phyloP scores from a whole-genome alignment of 2,797 vertebrate species.

The Acanthopagrus latus region DNA sequence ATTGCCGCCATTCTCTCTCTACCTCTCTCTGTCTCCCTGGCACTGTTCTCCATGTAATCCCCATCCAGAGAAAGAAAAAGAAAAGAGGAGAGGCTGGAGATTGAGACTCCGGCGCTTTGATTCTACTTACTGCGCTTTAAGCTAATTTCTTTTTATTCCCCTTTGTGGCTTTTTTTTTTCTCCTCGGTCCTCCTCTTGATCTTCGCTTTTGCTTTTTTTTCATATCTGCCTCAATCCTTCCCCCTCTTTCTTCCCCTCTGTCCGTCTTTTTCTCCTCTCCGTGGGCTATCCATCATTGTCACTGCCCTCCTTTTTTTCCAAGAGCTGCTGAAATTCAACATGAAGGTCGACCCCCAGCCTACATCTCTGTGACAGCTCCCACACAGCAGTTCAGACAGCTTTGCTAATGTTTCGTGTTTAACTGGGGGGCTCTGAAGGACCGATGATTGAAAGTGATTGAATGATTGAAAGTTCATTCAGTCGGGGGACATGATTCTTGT shows the following conservation, averaged over 20 bases:
- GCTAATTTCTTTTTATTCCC: slow-evolving; percentile 59
- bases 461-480: slow-evolving; percentile 19
- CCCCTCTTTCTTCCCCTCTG: background rate
- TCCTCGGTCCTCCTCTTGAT: slow-evolving; percentile 44
- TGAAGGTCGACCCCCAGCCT: slow-evolving; percentile 37
- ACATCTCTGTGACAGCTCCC: slow-evolving; percentile 37
- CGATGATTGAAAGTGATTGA: slow-evolving; percentile 30
- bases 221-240: slow-evolving; percentile 26
- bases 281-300: slow-evolving; percentile 63
- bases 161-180: slow-evolving; percentile 50
- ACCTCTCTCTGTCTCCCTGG: slow-evolving; percentile 49
- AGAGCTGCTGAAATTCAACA: slow-evolving; percentile 51
- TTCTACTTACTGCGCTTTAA: slow-evolving; percentile 61
- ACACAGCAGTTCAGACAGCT: slow-evolving; percentile 42
- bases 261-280: slow-evolving; percentile 33
- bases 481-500: slow-evolving; percentile 7
- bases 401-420: slow-evolving; percentile 50
- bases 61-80: slow-evolving; percentile 52
- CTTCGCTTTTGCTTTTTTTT: slow-evolving; percentile 42
- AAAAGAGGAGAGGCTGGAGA: slow-evolving; percentile 23
- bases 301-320: slow-evolving; percentile 9
- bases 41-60: slow-evolving; percentile 69
- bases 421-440: slow-evolving; percentile 23
- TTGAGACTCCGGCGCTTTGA: slow-evolving; percentile 63
- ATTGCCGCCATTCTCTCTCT: slow-evolving; percentile 45